Evolutionary conservation across 2,797 vertebrate genomes (phyloP).

Genomic region (Tympanoctomys barrerae): DNA sequence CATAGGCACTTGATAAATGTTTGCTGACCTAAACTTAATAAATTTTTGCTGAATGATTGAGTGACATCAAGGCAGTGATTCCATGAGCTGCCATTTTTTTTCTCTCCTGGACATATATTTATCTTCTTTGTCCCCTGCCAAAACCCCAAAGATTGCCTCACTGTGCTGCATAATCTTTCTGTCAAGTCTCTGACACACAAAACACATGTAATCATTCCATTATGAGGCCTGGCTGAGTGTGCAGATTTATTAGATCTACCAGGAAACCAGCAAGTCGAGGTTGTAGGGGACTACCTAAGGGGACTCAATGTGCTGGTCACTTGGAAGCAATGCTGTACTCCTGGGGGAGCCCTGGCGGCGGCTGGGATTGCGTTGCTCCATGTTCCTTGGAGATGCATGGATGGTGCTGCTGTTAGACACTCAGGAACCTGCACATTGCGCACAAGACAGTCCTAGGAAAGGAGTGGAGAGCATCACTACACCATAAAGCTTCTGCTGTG

Average conservation of each 20-base stretch:
- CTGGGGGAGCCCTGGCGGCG: conserved; percentile 21
- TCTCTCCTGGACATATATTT: conserved; percentile 77
- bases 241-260: conserved; percentile 80
- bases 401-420: background rate
- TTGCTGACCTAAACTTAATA: conserved; percentile 83
- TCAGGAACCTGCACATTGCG: background rate
- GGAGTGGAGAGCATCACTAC: background rate
- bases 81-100: conserved; percentile 71
- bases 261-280: conserved; percentile 69
- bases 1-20: conserved; percentile 74
- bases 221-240: conserved; percentile 76
- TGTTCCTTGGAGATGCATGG: background rate
- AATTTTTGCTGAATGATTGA: conserved; percentile 81
- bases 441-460: background rate
- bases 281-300: conserved; percentile 58
- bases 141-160: conserved; percentile 76
- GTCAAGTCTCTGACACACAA: conserved; percentile 80
- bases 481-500: background rate
- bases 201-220: conserved; percentile 82
- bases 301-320: conserved; percentile 39
- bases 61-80: conserved; percentile 67
- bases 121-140: conserved; percentile 76
- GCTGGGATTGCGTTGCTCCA: conserved; percentile 21
- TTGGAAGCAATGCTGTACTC: conserved; percentile 46
- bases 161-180: conserved; percentile 81